These are phyloP conservation scores for Catalaphyllia jardinei DNA, from an alignment of 64 coral and sea anemone species.

Conservation along the genomic window DNA sequence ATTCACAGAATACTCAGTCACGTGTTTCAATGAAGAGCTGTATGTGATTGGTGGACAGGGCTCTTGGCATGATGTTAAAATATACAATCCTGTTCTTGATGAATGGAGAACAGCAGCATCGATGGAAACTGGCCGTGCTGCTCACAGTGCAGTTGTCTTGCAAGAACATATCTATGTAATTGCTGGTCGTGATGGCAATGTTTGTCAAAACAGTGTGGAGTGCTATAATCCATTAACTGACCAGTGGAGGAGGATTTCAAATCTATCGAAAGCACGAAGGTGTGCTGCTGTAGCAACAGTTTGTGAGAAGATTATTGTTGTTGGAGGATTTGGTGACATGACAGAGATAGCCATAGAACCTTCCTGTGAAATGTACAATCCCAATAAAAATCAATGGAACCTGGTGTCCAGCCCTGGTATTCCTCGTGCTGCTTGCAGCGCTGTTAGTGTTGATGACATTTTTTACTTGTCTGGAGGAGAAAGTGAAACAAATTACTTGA, in stretches of 20 bases:
- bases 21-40: constrained; percentile 16
- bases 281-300: neutral
- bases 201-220: neutral
- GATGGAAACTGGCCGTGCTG: constrained; percentile 6
- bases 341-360: neutral
- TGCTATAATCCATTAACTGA: neutral
- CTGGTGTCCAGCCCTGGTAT: neutral
- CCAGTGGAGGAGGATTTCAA: neutral
- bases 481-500: neutral
- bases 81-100: constrained; percentile 10
- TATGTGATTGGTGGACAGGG: constrained; percentile 40
- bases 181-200: neutral
- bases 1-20: neutral
- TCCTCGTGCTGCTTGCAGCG: constrained; percentile 31
- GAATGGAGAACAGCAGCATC: constrained; percentile 15
- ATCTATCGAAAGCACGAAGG: neutral
- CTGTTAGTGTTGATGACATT: constrained; percentile 1
- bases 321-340: constrained; percentile 15
- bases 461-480: constrained; percentile 37
- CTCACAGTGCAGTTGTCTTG: constrained; percentile 26
- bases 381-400: constrained; percentile 13
- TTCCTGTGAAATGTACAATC: constrained; percentile 27
- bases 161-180: constrained; percentile 9
- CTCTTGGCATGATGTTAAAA: neutral
- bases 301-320: constrained; percentile 4